Percentiles rank a stretch among this genome's conserved stretches.
phyloP scores from a whole-genome alignment of 1,140 invertebrate genomes.

The Ylistrum balloti region DNA sequence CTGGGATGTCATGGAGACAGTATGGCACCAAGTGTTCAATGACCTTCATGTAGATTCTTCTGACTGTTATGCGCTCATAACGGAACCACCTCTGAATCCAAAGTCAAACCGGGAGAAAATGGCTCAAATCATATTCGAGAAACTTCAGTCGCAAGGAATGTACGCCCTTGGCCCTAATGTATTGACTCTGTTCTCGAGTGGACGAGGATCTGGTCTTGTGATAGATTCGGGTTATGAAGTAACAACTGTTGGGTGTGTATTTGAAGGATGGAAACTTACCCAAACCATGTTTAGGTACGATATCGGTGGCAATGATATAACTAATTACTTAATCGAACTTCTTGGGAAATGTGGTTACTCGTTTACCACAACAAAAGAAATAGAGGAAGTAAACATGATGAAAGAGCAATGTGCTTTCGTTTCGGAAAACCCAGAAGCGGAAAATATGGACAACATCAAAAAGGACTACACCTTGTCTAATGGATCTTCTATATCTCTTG shows the following conservation, averaged over 20 bases:
- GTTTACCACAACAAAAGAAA: constrained; percentile 91
- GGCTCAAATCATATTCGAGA: constrained; percentile 83
- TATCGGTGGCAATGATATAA: constrained; percentile 95
- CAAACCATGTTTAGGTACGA: constrained; percentile 94
- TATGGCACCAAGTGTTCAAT: constrained; percentile 89
- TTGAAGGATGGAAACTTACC: constrained; percentile 90
- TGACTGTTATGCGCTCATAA: constrained; percentile 83
- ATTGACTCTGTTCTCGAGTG: constrained; percentile 94
- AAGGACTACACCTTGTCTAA: constrained; percentile 83
- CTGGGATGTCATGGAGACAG: constrained; percentile 98
- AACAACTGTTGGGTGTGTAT: constrained; percentile 94
- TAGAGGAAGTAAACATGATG: constrained; percentile 74
- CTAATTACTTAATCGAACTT: constrained; percentile 97
- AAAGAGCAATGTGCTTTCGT: constrained; percentile 95
- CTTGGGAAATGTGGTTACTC: constrained; percentile 97
- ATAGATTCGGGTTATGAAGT: constrained; percentile 96
- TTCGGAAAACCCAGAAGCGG: constrained; percentile 96
- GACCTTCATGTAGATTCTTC: constrained; percentile 93
- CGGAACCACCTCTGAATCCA: constrained; percentile 77
- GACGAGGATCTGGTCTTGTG: constrained; percentile 96
- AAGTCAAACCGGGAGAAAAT: constrained; percentile 82
- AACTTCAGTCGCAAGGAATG: constrained; percentile 94
- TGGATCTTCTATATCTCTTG: constrained; percentile 78
- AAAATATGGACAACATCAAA: constrained; percentile 88
- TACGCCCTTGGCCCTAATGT: constrained; percentile 96